Evolutionary conservation across 2,888 invertebrate species (phyloP).

Genomic region (Cephus runcator): DNA sequence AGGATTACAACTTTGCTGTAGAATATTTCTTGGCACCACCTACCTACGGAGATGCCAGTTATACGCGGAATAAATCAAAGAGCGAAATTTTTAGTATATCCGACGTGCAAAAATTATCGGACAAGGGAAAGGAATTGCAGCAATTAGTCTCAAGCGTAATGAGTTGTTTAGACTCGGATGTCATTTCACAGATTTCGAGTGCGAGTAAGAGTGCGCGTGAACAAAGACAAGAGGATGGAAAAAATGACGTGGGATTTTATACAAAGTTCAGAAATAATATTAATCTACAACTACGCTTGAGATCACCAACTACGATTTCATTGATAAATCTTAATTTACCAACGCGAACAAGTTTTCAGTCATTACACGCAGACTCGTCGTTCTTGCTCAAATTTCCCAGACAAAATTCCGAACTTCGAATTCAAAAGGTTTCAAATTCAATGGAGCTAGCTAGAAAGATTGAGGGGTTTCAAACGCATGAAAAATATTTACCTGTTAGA

Average conservation of each 20-base stretch:
- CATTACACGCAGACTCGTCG: neutral
- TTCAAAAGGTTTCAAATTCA: neutral
- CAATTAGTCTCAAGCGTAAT: constrained; percentile 2
- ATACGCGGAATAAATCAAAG: neutral
- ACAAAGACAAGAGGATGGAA: neutral
- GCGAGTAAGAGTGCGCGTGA: neutral
- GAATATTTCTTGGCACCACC: constrained; percentile 22
- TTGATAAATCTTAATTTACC: neutral
- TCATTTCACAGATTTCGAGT: neutral
- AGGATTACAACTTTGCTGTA: constrained; percentile 22
- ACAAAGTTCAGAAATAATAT: neutral
- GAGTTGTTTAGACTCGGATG: neutral
- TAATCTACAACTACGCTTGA: neutral
- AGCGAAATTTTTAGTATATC: neutral
- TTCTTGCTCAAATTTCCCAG: neutral
- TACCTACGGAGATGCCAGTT: constrained; percentile 3
- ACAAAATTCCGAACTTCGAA: neutral
- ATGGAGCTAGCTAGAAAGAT: neutral
- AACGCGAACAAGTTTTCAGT: neutral
- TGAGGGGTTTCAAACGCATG: neutral
- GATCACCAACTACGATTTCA: neutral
- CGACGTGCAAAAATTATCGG: constrained; percentile 1
- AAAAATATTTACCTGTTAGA: neutral
- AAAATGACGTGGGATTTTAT: neutral
- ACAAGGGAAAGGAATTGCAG: constrained; percentile 9